Base-by-base conservation (phyloP, 2,113 vertebrate genomes). In the Diphyllodes magnificus region DNA sequence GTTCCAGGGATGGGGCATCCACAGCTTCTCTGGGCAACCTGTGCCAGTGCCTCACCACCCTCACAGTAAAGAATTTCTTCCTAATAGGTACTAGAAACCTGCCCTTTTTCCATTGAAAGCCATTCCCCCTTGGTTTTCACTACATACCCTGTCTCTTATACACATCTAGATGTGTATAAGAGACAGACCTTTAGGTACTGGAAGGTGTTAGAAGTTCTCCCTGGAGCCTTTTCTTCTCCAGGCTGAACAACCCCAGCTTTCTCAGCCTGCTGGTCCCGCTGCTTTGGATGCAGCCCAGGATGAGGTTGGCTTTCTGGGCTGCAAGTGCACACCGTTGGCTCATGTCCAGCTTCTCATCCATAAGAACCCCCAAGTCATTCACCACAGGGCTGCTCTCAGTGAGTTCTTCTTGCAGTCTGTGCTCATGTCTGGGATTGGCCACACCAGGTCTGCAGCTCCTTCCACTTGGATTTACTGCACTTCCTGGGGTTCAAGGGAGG, bases 281-380 rank as follows among this genome's bases (percentile, higher is more conserved):
- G 45, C 60, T 60, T 15, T 66, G 54, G 37, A 21, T 53, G 20
- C 24, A 60, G 39, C 39, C 24, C 61, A 35, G 24, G 24, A 47
- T 19, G n/a, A 10, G 4, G 1, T 8, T 76, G 25, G 16, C 5
- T 76, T 3, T 47, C 21, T 35, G 40, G 30, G 20, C 53, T 82
- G 20, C 0, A 0, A 23, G 30, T 6, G 6, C 25, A 0, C 25
- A 16, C n/a, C 0, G 0, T 1, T 69, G 54, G 18, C 14, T 61
- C 54, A 27, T 40, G n/a, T 47, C 6, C 63, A 61, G 25, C 39
- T 68, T 3, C 30, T 35, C 21, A 40, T 69, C 17, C 24, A 1
- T 22, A 0, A 54, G n/a, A 68, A 12, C 4, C 11, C 25, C 8
- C 14, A 61, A 14, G 47, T 61, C 47, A 10, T 61, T 60, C 70